Conservation (phyloP, 1,140 invertebrate genomes). For the Drosophila erecta region DNA sequence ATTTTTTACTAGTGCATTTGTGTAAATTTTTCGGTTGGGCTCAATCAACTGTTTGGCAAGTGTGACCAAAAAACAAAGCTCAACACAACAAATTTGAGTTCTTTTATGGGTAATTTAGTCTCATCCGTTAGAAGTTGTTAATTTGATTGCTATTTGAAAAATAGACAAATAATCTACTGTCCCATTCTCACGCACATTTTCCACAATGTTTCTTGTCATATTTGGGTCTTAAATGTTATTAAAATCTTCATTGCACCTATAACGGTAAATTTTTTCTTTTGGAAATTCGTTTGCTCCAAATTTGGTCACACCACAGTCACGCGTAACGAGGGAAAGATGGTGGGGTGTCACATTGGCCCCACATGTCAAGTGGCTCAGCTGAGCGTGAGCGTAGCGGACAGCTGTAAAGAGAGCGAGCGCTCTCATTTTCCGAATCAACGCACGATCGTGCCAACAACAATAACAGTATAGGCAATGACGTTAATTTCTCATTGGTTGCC, state of each 20-base stretch:
- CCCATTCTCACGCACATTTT: neutral
- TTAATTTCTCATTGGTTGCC: conserved; percentile 63
- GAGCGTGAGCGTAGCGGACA: conserved; percentile 9
- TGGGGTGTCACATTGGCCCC: conserved; percentile 15
- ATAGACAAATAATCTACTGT: neutral
- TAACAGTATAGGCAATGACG: conserved; percentile 54
- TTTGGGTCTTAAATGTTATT: conserved; percentile 16
- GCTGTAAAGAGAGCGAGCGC: conserved; percentile 26
- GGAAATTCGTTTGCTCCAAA: conserved; percentile 48
- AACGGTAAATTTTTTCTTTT: conserved; percentile 43
- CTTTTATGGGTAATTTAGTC: conserved; percentile 24
- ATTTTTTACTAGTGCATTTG: conserved; percentile 11
- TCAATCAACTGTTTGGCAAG: conserved; percentile 25
- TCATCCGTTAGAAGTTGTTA: conserved; percentile 2
- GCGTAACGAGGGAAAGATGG: conserved; percentile 19
- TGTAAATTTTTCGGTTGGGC: conserved; percentile 8
- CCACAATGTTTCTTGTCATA: conserved; percentile 5
- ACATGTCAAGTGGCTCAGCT: conserved; percentile 37
- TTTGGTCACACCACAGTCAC: conserved; percentile 50
- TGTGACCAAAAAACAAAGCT: conserved; percentile 27
- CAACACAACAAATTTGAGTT: conserved; percentile 12
- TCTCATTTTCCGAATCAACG: conserved; percentile 28
- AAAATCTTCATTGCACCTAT: conserved; percentile 28
- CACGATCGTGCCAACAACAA: conserved; percentile 38
- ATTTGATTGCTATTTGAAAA: neutral